Evolutionary conservation across 2,797 vertebrate genomes (phyloP).

Genomic region (Sebastes elongatus): DNA sequence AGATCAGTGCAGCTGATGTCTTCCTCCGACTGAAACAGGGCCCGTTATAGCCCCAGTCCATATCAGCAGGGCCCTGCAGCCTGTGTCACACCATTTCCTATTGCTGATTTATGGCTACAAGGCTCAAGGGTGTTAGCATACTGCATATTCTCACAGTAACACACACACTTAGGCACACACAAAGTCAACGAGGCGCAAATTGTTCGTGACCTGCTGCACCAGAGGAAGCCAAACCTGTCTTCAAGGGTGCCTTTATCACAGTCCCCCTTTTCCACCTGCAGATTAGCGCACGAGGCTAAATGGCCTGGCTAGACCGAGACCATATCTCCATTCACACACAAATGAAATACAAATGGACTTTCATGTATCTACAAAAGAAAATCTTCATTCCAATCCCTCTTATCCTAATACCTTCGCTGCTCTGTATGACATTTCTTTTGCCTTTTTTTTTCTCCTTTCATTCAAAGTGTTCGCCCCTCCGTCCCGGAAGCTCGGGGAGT

Average conservation of each 20-base stretch:
- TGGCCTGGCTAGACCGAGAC: conserved; percentile 61
- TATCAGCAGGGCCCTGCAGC: conserved; percentile 86
- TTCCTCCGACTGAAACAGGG: conserved; percentile 88
- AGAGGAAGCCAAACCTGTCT: conserved; percentile 68
- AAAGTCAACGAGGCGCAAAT: conserved; percentile 65
- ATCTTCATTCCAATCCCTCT: conserved; percentile 67
- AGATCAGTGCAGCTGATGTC: conserved; percentile 88
- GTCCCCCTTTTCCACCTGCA: conserved; percentile 68
- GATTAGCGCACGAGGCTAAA: conserved; percentile 75
- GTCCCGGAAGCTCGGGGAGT: conserved; percentile 62
- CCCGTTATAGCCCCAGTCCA: conserved; percentile 86
- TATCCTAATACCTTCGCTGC: conserved; percentile 73
- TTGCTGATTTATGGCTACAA: conserved; percentile 81
- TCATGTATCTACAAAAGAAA: conserved; percentile 71
- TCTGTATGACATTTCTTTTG: conserved; percentile 60
- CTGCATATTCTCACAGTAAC: conserved; percentile 50
- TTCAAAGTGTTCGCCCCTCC: conserved; percentile 46
- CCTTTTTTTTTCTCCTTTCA: conserved; percentile 35
- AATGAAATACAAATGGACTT: conserved; percentile 79
- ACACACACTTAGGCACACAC: conserved; percentile 36
- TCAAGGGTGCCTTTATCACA: conserved; percentile 75
- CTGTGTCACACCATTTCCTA: conserved; percentile 83
- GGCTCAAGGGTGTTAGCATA: conserved; percentile 62
- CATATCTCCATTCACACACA: conserved; percentile 72
- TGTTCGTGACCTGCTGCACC: conserved; percentile 65